phyloP scores from a whole-genome alignment of 2,113 vertebrate genomes.

The Psittacara wagleri region DNA sequence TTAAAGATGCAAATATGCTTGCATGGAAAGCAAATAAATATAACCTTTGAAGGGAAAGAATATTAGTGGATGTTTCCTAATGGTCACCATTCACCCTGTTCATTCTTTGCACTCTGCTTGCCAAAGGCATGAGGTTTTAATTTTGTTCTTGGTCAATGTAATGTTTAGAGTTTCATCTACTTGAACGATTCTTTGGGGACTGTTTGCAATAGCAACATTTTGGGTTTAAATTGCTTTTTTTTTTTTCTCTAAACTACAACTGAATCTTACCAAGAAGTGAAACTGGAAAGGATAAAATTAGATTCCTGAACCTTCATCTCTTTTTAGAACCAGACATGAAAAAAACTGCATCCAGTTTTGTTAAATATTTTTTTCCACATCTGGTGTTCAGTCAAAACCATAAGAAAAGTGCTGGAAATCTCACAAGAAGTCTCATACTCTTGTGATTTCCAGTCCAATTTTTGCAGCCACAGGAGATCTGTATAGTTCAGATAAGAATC shows the following conservation, averaged over 20 bases:
- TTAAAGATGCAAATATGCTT: not conserved
- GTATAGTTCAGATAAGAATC: slow-evolving; percentile 67
- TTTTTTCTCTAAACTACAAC: not conserved
- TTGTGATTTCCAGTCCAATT: slow-evolving; percentile 67
- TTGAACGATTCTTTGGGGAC: not conserved
- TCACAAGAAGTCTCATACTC: slow-evolving; percentile 62
- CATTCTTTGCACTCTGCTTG: slow-evolving; percentile 8
- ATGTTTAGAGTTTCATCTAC: slow-evolving; percentile 42
- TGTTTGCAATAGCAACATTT: slow-evolving; percentile 48
- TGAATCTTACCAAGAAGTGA: slow-evolving; percentile 40
- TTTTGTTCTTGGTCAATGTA: slow-evolving; percentile 21
- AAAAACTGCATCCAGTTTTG: slow-evolving; percentile 53
- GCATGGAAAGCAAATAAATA: slow-evolving; percentile 34
- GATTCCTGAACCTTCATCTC: slow-evolving; percentile 55
- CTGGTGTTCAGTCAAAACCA: slow-evolving; percentile 67
- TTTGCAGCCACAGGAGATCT: slow-evolving; percentile 68
- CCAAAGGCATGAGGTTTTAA: slow-evolving; percentile 50
- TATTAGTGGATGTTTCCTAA: slow-evolving; percentile 38
- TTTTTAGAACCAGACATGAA: slow-evolving; percentile 63
- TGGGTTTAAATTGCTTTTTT: not conserved
- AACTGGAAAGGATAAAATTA: slow-evolving; percentile 65
- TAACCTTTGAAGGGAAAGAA: slow-evolving; percentile 14
- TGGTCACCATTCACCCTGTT: slow-evolving; percentile 21
- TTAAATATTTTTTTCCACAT: slow-evolving; percentile 70
- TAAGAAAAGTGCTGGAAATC: slow-evolving; percentile 69